Evolutionary conservation across 2,113 vertebrate species (phyloP).

Genomic region (Chionis minor): DNA sequence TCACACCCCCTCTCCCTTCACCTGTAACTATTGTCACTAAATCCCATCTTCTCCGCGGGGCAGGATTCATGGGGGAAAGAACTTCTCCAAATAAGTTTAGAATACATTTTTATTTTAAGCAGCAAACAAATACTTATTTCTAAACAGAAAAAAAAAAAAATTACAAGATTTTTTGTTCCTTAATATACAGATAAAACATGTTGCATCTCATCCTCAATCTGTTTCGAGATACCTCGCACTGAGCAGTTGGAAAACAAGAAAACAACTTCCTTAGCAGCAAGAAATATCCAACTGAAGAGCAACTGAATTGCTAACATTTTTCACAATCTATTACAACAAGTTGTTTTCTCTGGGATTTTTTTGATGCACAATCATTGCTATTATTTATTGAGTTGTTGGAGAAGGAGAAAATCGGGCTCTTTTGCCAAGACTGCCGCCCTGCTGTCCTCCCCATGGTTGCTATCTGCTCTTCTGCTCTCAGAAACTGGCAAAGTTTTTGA

Average conservation of each 20-base stretch:
- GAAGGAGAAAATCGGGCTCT: background rate
- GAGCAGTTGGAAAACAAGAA: background rate
- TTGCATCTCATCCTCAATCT: background rate
- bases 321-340: background rate
- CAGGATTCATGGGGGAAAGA: background rate
- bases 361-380: background rate
- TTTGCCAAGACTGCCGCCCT: background rate
- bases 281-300: background rate
- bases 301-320: background rate
- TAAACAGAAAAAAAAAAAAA: background rate
- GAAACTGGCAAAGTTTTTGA: background rate
- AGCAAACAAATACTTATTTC: background rate
- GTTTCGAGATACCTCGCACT: background rate
- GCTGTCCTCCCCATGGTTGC: background rate
- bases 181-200: background rate
- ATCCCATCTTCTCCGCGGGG: background rate
- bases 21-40: background rate
- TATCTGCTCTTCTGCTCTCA: background rate
- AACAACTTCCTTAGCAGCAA: background rate
- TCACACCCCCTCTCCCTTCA: background rate
- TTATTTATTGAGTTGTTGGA: background rate
- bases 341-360: background rate
- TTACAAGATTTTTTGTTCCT: background rate
- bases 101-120: background rate
- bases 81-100: background rate